Evolutionary conservation across 2,113 vertebrate species (phyloP).

Genomic region (Pelobates fuscus): DNA sequence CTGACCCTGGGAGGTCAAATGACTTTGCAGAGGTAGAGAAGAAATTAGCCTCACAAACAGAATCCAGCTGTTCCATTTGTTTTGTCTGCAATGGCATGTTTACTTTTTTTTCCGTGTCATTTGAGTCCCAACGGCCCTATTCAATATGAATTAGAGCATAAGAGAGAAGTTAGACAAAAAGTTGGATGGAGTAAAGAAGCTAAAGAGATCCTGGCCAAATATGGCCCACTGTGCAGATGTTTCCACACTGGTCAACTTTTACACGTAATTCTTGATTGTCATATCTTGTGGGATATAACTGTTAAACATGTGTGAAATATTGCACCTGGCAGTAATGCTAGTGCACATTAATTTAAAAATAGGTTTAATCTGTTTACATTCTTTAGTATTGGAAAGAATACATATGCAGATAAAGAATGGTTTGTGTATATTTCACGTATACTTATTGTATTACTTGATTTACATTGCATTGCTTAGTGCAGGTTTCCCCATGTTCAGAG

Average conservation of each 20-base stretch:
- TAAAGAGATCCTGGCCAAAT: constrained; percentile 31
- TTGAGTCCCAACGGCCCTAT: constrained; percentile 39
- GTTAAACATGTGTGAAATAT: constrained; percentile 3
- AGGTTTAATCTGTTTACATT: not conserved
- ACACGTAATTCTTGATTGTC: constrained; percentile 35
- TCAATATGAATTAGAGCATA: constrained; percentile 37
- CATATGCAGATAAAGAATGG: not conserved
- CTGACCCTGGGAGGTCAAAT: constrained; percentile 39
- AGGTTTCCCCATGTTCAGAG: not conserved
- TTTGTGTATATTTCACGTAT: not conserved
- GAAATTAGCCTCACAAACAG: constrained; percentile 44
- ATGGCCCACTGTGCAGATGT: constrained; percentile 35
- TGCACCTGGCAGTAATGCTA: constrained; percentile 25
- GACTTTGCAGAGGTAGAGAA: constrained; percentile 41
- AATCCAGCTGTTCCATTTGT: constrained; percentile 44
- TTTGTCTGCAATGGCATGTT: constrained; percentile 47
- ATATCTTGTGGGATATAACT: constrained; percentile 1
- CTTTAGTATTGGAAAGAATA: not conserved
- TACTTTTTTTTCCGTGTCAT: constrained; percentile 45
- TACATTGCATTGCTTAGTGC: not conserved
- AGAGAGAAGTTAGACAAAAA: constrained; percentile 37
- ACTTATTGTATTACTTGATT: not conserved
- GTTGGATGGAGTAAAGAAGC: constrained; percentile 13
- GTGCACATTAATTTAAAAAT: constrained; percentile 6
- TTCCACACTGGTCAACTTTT: not conserved